Base-by-base conservation (phyloP, 1,140 invertebrate genomes). In the Oncopeltus fasciatus region DNA sequence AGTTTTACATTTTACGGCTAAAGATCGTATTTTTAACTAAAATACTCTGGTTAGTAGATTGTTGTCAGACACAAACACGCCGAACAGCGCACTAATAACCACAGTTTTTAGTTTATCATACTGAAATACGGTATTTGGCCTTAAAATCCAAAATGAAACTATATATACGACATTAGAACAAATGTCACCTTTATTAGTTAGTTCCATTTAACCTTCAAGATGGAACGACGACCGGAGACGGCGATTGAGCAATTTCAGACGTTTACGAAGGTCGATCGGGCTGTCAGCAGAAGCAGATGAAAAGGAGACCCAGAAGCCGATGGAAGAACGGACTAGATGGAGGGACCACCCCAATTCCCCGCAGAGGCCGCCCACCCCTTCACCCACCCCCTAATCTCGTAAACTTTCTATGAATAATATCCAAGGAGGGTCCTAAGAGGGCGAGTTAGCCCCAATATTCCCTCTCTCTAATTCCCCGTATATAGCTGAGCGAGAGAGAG, bases 321-420 rank as follows among this genome's bases (percentile, higher is more conserved):
- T 12, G 44, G 21, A 46, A 20, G 21, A 20, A 18, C 18, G 16
- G 5, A 38, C 16, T 9, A 46, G 44, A 46, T 46, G 44, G 11
- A n/a, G 4, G 18, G 21, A 4, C 44, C 44, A 46, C 1, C 14
- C 3, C 9, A 46, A 46, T 46, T 20, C 18, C 18, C 21, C 18
- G 3, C 44, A 2, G 21, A 1, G 24, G 14, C 18, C 14, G 24
- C 20, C 14, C 47, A 18, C 49, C 61, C 38, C 61, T 24, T 12
- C 18, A n/a, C 53, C 20, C 61, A 20, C 27, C 24, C 24, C 60
- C 29, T 62, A 62, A 62, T 62, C 61, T 62, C 46, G 43, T 62
- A 57, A 62, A 57, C 53, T 62, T 62, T 62, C 61, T 53, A 62
- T 62, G 61, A 62, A 62, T 62, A 62, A 62, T 53, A 53, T 53